Evolutionary conservation across 2,797 vertebrate genomes (phyloP), one percentile per base, ranked within the genome.

Genomic region (Erpetoichthys calabaricus): DNA sequence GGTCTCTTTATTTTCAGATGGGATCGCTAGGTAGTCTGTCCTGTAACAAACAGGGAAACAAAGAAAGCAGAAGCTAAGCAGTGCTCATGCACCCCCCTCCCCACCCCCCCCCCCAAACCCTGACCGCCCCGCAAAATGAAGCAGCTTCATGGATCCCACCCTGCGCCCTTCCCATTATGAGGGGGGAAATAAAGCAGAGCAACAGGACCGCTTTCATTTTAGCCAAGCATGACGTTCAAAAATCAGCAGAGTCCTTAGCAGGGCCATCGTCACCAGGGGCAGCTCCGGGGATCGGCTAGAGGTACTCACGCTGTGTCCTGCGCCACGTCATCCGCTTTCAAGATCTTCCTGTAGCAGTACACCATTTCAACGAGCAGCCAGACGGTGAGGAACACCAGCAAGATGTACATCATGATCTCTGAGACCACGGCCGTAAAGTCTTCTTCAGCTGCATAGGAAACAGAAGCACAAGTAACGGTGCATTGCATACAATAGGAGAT

Each of bases 341-440:
- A 90, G 73, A 99, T 94, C 73, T 97, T 99, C 68, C 90, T 88
- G 81, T 98, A 99, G 85, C 95, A 99, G 78, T 97, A 97, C 59
- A 96, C 73, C 90, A 98, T 93, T 74, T 97, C 95, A 8, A 99
- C 78, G 71, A 99, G 77, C 8, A 99, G 84, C 95, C 94, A 99
- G 62, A 91, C 70, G 45, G 92, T 97, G 69, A 99, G 86, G 75
- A 89, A 94, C 62, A 96, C 89, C 73, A 98, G 87, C 61, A 99
- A 83, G 63, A 96, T 86, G 47, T 97, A 98, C 95, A 97, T 99
- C 91, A 94, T 93, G 65, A 97, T 90, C 78, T 94, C 86, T 0
- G 95, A 98, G 80, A 97, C 90, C 65, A 94, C 71, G 0, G 94
- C 90, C 1, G 91, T 81, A 61, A 77, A 59, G 69, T 96, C 87